Evolutionary conservation across 1,140 invertebrate species (phyloP), one percentile per base, ranked within the genome.

Genomic region (Agrilus planipennis): DNA sequence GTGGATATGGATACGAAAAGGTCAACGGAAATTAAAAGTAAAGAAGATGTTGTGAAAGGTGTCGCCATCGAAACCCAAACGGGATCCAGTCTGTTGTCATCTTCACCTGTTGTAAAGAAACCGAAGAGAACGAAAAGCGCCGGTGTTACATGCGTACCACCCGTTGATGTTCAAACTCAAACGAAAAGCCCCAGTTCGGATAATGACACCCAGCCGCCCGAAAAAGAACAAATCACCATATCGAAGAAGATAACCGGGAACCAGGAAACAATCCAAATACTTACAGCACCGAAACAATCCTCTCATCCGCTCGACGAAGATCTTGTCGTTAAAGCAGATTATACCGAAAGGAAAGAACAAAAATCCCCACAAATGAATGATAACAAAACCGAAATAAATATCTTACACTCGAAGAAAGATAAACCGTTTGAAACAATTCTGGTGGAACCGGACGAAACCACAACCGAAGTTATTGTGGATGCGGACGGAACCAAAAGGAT

Each of bases 401-500:
- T 81, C 17, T 70, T 68, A 10, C 77, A 77, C 50, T 68, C 67
- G 31, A 63, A 75, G 17, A 79, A 78, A 0, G 54, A 58, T n/a
- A 78, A 83, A 48, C 72, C 80, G 0, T 84, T 84, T 53, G 83
- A 84, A 56, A 84, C 83, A 1, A 68, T 84, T 2, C 70, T 84
- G 45, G 70, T 79, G 0, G 81, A 85, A 57, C 82, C 82, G 0
- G 80, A 84, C 58, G 76, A 84, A 53, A 78, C 75, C 7, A 79
- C 75, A 2, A 83, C 79, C 7, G 81, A 85, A 62, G 76, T 86
- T 2, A 75, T 86, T 5, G 79, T 84, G 0, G 81, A 83, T 49
- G 71, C 80, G 17, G 81, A 86, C 61, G 82, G 83, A n/a, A 83
- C 78, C 0, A 84, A 81, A 48, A 70, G 80, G 46, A 84, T 86